Percentiles rank a stretch among this genome's conserved stretches.
These are phyloP conservation scores for Siphlonurus alternatus DNA, from an alignment of 2,888 invertebrate genomes.

Conservation along the genomic window DNA sequence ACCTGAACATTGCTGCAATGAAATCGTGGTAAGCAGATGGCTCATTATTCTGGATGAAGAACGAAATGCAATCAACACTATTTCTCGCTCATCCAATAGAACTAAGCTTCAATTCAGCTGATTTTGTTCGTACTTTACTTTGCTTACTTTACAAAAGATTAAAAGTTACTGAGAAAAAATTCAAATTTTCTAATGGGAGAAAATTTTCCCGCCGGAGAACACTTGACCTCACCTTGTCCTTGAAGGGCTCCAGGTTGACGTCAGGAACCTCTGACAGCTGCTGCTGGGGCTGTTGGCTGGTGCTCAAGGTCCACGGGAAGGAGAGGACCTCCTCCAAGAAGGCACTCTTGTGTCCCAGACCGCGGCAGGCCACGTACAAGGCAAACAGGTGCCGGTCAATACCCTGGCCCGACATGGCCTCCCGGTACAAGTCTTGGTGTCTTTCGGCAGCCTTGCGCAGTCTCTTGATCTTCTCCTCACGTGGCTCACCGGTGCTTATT, in stretches of 20 bases:
- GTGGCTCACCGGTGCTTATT: slow-evolving; percentile 23
- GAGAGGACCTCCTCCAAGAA: slow-evolving; percentile 28
- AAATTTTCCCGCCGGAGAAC: slow-evolving; percentile 31
- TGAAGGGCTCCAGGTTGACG: slow-evolving; percentile 25
- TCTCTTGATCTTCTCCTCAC: slow-evolving; percentile 23
- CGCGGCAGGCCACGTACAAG: slow-evolving; percentile 29
- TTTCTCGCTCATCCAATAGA: no score
- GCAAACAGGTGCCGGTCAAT: slow-evolving; percentile 32
- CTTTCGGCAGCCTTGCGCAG: slow-evolving; percentile 23
- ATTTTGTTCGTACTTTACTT: no score
- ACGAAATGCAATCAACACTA: no score
- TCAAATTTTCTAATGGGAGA: no score
- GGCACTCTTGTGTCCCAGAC: slow-evolving; percentile 29
- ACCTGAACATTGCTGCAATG: no score
- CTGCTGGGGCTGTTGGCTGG: slow-evolving; percentile 33
- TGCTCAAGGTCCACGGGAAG: slow-evolving; percentile 31
- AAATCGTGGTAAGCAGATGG: no score
- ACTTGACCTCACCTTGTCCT: slow-evolving; percentile 27
- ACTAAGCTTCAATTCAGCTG: no score
- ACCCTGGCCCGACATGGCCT: slow-evolving; percentile 31
- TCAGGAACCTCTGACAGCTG: slow-evolving; percentile 26
- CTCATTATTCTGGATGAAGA: no score
- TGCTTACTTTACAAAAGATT: no score
- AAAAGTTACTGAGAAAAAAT: no score
- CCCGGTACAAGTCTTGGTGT: slow-evolving; percentile 28